A percentile compares a stretch with the other conserved stretches of the same genome.
Evolutionary conservation across 2,888 invertebrate species (phyloP).

Genomic region (Copidosoma aretas): DNA sequence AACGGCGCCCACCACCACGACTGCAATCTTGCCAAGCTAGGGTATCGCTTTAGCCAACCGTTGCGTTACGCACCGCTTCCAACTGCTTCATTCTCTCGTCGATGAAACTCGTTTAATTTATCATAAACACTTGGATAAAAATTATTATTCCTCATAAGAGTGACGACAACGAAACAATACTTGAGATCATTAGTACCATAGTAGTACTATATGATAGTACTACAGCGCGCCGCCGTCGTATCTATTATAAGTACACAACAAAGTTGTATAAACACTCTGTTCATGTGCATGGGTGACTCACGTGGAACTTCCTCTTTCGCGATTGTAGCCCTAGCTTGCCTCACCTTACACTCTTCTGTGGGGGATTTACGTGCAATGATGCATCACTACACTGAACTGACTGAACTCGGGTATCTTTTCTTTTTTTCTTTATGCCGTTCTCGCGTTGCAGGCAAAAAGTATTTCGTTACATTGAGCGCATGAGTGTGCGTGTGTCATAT

Average conservation of each 20-base stretch:
- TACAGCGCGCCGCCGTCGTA: too few relatives aligned
- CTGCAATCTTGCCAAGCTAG: background rate
- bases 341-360: background rate
- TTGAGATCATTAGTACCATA: too few relatives aligned
- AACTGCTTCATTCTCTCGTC: background rate
- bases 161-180: background rate
- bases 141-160: too few relatives aligned
- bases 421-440: background rate
- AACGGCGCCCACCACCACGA: background rate
- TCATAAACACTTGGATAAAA: too few relatives aligned
- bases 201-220: too few relatives aligned
- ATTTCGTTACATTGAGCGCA: too few relatives aligned
- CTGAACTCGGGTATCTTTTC: background rate
- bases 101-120: background rate
- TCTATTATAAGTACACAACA: background rate
- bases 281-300: constrained; percentile 13
- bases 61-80: background rate
- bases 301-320: constrained; percentile 22
- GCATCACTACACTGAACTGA: background rate
- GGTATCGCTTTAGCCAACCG: background rate
- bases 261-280: too few relatives aligned
- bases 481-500: too few relatives aligned
- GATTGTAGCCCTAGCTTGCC: constrained; percentile 10
- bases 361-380: background rate
- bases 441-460: background rate